These are phyloP conservation scores for Eupithecia pulchellata DNA, from an alignment of 2,888 invertebrate species.

Conservation along the genomic window DNA sequence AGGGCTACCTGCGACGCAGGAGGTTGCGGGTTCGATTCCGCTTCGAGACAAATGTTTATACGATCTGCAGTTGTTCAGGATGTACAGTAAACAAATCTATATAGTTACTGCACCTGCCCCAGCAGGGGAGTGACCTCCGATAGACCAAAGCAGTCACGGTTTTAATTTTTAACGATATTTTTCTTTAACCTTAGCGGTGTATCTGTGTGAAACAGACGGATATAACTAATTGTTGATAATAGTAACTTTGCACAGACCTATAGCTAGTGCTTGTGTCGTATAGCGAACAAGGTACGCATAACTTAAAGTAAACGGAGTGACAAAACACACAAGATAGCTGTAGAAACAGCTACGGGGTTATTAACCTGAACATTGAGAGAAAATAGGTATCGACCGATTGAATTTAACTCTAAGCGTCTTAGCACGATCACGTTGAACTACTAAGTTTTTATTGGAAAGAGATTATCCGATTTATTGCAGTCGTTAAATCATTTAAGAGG, in stretches of 20 bases:
- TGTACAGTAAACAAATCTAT: too few species aligned
- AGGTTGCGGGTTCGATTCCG: too few species aligned
- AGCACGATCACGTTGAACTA: slow-evolving; percentile 4
- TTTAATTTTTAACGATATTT: neutral
- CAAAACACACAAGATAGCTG: neutral
- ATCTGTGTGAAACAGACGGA: neutral
- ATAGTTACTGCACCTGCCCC: too few species aligned
- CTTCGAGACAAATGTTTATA: too few species aligned
- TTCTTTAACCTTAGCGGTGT: neutral
- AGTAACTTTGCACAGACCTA: neutral
- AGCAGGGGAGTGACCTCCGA: too few species aligned
- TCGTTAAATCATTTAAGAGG: slow-evolving; percentile 24
- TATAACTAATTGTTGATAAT: neutral
- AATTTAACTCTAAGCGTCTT: slow-evolving; percentile 16
- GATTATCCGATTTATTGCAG: slow-evolving; percentile 32
- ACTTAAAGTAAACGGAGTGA: neutral
- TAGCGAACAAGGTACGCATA: neutral
- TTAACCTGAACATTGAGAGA: slow-evolving; percentile 17
- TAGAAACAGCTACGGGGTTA: neutral
- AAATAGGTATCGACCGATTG: slow-evolving; percentile 7
- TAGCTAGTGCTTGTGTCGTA: neutral
- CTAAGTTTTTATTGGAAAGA: slow-evolving; percentile 20
- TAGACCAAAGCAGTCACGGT: too few species aligned
- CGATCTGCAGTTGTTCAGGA: too few species aligned
- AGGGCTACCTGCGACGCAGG: too few species aligned